Evolutionary conservation across 2,888 invertebrate genomes (phyloP), one percentile per base, ranked within the genome.

Genomic region (Pristionchus entomophagus): DNA sequence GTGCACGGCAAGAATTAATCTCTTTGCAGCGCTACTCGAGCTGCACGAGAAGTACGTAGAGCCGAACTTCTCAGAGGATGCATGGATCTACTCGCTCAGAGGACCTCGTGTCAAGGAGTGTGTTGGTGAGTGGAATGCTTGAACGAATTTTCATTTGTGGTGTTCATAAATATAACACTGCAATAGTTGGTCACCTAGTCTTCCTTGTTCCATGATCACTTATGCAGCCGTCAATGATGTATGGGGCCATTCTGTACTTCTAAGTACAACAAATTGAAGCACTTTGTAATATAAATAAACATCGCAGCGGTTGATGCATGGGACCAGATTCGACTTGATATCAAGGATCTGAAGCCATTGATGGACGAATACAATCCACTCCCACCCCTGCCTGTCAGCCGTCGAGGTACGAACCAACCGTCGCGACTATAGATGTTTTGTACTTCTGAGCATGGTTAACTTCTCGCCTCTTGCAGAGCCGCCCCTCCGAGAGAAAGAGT

Each of bases 21-120:
- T n/a, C 22, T n/a, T 22, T 77, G 22, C 82, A 82, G 82, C 82
- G 0, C 59, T 82, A 5, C 19, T 35, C 82, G 38, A 82, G 17
- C 26, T 82, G 29, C 26, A 59, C 59, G 59, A 56, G 5, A 17
- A 59, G 14, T 12, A 26, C 1, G 4, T 38, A 1, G 56, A 38
- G 56, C 73, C 73, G n/a, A 0, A 2, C 38, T 82, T 82, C 82
- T 10, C 1, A 0, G 56, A 82, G 1, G 29, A 32, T 0, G 59
- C 82, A 12, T 82, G 35, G 17, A 10, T 82, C 38, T 82, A 41
- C 82, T 26, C 35, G 2, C 2, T 56, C 38, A 32, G 19, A 32
- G 78, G 29, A 0, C 32, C 22, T 32, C 26, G 1, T 6, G 32
- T 78, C 22, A 19, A 51, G 51, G 51, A 51, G 51, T 49, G n/a